These are phyloP conservation scores for Myathropa florea DNA, from an alignment of 2,888 invertebrate genomes.

Conservation along the genomic window DNA sequence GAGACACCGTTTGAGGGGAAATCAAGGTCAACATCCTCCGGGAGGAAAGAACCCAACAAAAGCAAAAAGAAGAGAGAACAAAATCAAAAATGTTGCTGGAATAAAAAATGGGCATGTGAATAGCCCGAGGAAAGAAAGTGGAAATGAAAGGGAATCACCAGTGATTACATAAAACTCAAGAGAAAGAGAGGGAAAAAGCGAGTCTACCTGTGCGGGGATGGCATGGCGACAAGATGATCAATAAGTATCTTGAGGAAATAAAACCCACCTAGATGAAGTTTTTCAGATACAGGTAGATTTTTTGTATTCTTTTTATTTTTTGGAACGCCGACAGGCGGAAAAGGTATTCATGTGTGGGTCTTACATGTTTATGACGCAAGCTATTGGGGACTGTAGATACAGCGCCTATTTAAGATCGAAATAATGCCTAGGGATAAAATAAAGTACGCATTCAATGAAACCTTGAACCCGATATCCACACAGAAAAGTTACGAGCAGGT, in stretches of 20 bases:
- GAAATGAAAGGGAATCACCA: constrained; percentile 7
- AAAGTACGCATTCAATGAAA: neutral
- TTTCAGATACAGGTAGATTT: neutral
- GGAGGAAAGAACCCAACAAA: neutral
- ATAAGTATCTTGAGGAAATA: neutral
- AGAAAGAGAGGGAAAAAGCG: constrained; percentile 7
- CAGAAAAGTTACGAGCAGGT: neutral
- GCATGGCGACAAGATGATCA: neutral
- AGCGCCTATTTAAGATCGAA: neutral
- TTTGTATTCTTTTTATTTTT: no score
- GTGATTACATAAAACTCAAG: constrained; percentile 16
- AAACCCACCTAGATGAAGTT: neutral
- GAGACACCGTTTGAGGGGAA: constrained; percentile 6
- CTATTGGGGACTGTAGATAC: neutral
- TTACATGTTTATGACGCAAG: neutral
- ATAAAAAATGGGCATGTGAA: neutral
- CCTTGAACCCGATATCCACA: neutral
- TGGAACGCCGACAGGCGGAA: no score
- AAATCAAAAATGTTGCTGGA: neutral
- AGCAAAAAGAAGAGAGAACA: neutral
- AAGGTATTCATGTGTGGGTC: no score
- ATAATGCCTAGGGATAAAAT: neutral
- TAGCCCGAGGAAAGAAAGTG: constrained; percentile 8
- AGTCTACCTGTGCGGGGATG: neutral
- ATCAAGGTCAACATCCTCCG: constrained; percentile 24